These are phyloP conservation scores for Gavialis gangeticus DNA, from an alignment of 2,113 vertebrate genomes.

Conservation along the genomic window DNA sequence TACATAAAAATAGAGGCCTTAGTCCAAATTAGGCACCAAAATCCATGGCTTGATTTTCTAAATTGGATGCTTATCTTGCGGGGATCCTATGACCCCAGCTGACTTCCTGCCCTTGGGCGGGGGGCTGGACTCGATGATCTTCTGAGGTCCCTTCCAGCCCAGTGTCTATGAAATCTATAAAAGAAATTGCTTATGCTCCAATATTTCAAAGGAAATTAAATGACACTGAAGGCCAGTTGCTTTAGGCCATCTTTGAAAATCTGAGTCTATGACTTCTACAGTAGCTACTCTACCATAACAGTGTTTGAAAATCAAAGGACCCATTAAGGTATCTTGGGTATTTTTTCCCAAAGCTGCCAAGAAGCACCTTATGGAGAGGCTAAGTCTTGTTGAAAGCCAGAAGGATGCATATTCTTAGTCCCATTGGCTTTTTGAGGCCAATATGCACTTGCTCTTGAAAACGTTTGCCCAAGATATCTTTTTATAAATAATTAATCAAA, in stretches of 20 bases:
- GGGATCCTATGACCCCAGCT: too few relatives aligned
- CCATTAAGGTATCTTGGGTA: not conserved
- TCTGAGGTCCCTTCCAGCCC: too few relatives aligned
- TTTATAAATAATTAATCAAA: conserved; percentile 1
- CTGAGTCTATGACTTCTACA: not conserved
- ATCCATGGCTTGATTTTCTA: conserved; percentile 10
- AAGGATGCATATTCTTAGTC: too few relatives aligned
- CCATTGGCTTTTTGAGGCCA: conserved; percentile 30
- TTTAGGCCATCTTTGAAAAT: not conserved
- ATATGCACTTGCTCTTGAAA: conserved; percentile 51
- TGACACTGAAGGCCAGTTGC: not conserved
- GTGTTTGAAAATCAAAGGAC: not conserved
- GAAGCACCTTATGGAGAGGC: not conserved
- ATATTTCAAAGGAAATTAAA: not conserved
- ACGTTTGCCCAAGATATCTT: conserved; percentile 23
- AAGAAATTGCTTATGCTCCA: too few relatives aligned
- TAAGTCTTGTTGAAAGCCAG: too few relatives aligned
- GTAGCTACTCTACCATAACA: not conserved
- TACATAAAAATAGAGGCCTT: fast-evolving
- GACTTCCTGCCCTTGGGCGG: too few relatives aligned
- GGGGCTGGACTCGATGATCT: too few relatives aligned
- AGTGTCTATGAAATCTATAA: too few relatives aligned
- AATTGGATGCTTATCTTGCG: too few relatives aligned
- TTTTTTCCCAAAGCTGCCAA: conserved; percentile 56
- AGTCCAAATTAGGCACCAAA: not conserved